Conservation (phyloP, 2,888 invertebrate genomes). For the Oxyteleia sp. region DNA sequence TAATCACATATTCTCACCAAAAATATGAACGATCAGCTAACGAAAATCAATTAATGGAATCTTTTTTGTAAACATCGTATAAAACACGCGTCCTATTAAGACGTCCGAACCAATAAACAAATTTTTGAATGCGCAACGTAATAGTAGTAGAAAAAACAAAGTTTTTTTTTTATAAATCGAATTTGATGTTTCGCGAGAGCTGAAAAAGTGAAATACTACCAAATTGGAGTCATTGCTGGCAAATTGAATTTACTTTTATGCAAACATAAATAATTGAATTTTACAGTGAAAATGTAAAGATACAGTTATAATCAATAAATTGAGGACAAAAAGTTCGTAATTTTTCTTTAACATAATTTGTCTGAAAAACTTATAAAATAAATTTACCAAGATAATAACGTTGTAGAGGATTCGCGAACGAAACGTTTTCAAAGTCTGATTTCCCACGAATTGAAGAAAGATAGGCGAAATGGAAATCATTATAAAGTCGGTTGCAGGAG, state of each 20-base stretch:
- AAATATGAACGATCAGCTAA: constrained; percentile 37
- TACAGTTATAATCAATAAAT: no score
- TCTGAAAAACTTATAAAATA: no score
- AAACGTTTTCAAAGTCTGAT: neutral
- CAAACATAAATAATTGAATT: neutral
- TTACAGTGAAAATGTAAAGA: no score
- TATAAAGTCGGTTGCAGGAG: constrained; percentile 44
- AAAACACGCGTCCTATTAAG: constrained; percentile 4
- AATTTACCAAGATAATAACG: neutral
- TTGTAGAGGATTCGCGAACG: neutral
- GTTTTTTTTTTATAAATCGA: no score
- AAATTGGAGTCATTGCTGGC: no score
- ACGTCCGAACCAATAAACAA: constrained; percentile 23
- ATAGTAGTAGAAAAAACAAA: no score
- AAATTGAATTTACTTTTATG: no score
- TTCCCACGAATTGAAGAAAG: constrained; percentile 28
- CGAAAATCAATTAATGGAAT: constrained; percentile 37
- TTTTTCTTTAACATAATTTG: no score
- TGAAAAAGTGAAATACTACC: no score
- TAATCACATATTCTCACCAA: constrained; percentile 42
- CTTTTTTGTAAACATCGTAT: constrained; percentile 25
- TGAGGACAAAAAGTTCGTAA: no score
- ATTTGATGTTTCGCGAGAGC: no score
- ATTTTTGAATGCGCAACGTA: no score
- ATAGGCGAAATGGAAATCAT: constrained; percentile 28